These are phyloP conservation scores for Megastigmus dorsalis DNA, from an alignment of 2,888 invertebrate genomes.

Conservation along the genomic window DNA sequence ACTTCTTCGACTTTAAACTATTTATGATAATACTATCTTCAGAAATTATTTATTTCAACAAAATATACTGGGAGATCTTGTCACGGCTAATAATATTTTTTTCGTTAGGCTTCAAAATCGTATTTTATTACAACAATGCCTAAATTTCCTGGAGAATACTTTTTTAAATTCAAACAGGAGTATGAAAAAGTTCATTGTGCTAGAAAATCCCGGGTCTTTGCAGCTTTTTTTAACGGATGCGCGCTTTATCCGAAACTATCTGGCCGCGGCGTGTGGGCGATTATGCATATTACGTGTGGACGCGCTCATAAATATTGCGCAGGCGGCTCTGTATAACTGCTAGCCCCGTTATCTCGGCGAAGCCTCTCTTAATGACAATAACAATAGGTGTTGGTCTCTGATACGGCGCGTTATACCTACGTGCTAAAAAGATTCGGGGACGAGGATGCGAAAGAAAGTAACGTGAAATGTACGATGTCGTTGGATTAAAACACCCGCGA, in stretches of 20 bases:
- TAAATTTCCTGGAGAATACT: too few species aligned
- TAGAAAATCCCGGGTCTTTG: not conserved
- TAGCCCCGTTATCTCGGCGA: conserved; percentile 54
- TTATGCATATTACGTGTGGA: conserved; percentile 25
- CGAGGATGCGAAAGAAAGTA: too few species aligned
- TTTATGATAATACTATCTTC: too few species aligned
- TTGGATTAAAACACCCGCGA: not conserved
- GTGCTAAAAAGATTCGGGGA: not conserved
- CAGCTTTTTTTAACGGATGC: not conserved
- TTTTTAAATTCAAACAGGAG: not conserved
- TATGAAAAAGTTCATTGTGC: not conserved
- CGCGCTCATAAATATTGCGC: conserved; percentile 55
- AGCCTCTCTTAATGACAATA: conserved; percentile 54
- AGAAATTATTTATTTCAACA: too few species aligned
- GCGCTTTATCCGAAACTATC: conserved; percentile 1
- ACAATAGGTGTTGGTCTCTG: conserved; percentile 35
- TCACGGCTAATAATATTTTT: too few species aligned
- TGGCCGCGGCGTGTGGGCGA: conserved; percentile 9
- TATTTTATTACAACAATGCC: too few species aligned
- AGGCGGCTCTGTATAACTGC: conserved; percentile 13
- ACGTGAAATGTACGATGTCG: not conserved
- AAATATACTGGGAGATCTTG: too few species aligned
- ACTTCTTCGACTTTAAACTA: too few species aligned
- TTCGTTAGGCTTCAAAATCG: too few species aligned
- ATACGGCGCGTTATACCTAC: not conserved